Conservation (phyloP, 2,888 invertebrate species). For the Hypselothyrea guttata region DNA sequence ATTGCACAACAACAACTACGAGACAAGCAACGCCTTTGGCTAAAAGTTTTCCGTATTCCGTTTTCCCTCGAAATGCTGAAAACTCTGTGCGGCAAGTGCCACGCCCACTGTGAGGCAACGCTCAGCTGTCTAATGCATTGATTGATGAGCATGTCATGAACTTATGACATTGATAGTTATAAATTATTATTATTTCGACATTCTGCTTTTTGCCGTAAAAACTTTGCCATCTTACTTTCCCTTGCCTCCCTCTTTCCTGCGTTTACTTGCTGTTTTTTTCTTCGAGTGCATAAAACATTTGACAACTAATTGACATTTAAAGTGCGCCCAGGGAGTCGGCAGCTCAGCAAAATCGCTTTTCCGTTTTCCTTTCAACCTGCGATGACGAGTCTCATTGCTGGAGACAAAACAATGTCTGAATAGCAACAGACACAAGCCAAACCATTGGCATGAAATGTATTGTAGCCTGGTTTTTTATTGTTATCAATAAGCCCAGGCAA, state of each 20-base stretch:
- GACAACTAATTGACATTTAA: slow-evolving; percentile 76
- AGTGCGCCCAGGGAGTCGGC: slow-evolving; percentile 35
- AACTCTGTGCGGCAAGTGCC: slow-evolving; percentile 1
- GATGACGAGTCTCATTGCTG: slow-evolving; percentile 17
- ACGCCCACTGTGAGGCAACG: slow-evolving; percentile 36
- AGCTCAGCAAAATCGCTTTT: slow-evolving; percentile 17
- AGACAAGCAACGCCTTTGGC: slow-evolving; percentile 32
- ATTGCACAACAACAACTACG: slow-evolving; percentile 21
- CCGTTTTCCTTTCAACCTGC: slow-evolving; percentile 2
- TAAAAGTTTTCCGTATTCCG: slow-evolving; percentile 22
- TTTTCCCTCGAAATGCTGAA: no score
- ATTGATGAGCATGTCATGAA: slow-evolving; percentile 81
- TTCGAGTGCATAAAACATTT: slow-evolving; percentile 58
- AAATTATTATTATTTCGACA: slow-evolving; percentile 80
- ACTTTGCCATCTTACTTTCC: slow-evolving; percentile 13
- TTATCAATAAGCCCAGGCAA: slow-evolving; percentile 52
- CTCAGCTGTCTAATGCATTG: slow-evolving; percentile 72
- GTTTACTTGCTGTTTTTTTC: slow-evolving; percentile 2
- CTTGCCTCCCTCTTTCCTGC: slow-evolving; percentile 4
- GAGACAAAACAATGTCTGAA: slow-evolving; percentile 38
- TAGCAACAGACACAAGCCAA: slow-evolving; percentile 35
- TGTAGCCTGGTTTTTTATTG: slow-evolving; percentile 54
- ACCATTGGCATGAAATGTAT: slow-evolving; percentile 47
- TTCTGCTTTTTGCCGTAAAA: slow-evolving; percentile 54
- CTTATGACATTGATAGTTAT: slow-evolving; percentile 82